Evolutionary conservation across 2,888 invertebrate genomes (phyloP).

Genomic region (Sminthurinus aureus): DNA sequence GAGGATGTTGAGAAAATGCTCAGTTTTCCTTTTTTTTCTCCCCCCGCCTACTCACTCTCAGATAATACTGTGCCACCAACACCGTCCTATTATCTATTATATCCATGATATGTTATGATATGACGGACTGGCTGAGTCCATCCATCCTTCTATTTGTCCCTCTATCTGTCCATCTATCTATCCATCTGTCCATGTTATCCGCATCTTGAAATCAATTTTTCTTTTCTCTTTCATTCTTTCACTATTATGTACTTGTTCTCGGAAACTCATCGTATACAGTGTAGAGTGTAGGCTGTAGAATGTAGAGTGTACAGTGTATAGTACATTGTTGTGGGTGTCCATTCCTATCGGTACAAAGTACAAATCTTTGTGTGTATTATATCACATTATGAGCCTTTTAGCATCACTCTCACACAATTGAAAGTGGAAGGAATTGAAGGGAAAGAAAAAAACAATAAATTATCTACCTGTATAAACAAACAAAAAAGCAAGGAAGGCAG

Average conservation of each 20-base stretch:
- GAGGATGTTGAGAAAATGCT: slow-evolving; percentile 26
- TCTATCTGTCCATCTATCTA: slow-evolving; percentile 19
- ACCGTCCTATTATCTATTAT: too few relatives aligned
- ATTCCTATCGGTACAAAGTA: not conserved
- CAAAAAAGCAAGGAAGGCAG: not conserved
- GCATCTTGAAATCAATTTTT: slow-evolving; percentile 21
- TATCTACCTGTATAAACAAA: slow-evolving; percentile 13
- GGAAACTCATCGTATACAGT: not conserved
- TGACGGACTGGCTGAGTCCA: not conserved
- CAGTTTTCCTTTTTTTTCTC: slow-evolving; percentile 5
- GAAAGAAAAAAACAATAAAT: not conserved
- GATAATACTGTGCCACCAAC: not conserved
- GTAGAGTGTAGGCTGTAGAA: too few relatives aligned
- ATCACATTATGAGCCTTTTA: too few relatives aligned
- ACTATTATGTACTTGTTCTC: slow-evolving; percentile 1
- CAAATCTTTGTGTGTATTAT: not conserved
- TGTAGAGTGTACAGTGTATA: not conserved
- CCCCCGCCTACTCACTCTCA: slow-evolving; percentile 17
- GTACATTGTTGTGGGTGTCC: not conserved
- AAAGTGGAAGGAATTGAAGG: not conserved
- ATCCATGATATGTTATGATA: too few relatives aligned
- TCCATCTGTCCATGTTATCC: not conserved
- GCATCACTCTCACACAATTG: slow-evolving; percentile 25
- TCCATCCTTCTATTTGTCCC: slow-evolving; percentile 14
- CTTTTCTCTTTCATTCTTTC: slow-evolving; percentile 16